A percentile compares a stretch with the other conserved stretches of the same genome.
Evolutionary conservation across 2,113 vertebrate genomes (phyloP).

Genomic region (Gallinago jamesoni): DNA sequence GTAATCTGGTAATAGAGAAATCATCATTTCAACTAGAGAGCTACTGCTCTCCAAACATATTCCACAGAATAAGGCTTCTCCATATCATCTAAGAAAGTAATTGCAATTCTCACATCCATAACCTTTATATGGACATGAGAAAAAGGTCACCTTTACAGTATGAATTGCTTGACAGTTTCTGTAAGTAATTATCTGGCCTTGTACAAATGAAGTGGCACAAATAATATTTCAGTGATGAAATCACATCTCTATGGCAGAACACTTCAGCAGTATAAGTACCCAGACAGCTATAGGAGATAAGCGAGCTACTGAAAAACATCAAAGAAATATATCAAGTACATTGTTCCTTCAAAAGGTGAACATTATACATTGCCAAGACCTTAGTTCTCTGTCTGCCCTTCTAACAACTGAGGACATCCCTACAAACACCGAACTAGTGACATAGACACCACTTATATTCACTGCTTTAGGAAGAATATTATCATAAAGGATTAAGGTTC

Average conservation of each 20-base stretch:
- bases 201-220: conserved; percentile 57
- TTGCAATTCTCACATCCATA: conserved; percentile 57
- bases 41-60: conserved; percentile 15
- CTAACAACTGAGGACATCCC: background rate
- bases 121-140: conserved; percentile 57
- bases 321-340: background rate
- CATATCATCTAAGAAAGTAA: conserved; percentile 58
- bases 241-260: background rate
- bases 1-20: conserved; percentile 58
- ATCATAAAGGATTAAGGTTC: background rate
- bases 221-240: conserved; percentile 49
- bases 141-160: conserved; percentile 57
- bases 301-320: conserved; percentile 4
- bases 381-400: background rate
- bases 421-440: background rate
- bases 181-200: conserved; percentile 58
- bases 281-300: background rate
- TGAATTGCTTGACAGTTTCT: conserved; percentile 51
- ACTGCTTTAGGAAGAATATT: background rate
- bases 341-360: background rate
- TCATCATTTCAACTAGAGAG: conserved; percentile 42
- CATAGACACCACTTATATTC: rapidly evolving
- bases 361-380: background rate
- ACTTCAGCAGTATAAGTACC: background rate
- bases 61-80: conserved; percentile 38